A percentile compares a stretch with the other conserved stretches of the same genome.
These are phyloP conservation scores for Polyploca ridens DNA, from an alignment of 2,888 invertebrate genomes.

Conservation along the genomic window DNA sequence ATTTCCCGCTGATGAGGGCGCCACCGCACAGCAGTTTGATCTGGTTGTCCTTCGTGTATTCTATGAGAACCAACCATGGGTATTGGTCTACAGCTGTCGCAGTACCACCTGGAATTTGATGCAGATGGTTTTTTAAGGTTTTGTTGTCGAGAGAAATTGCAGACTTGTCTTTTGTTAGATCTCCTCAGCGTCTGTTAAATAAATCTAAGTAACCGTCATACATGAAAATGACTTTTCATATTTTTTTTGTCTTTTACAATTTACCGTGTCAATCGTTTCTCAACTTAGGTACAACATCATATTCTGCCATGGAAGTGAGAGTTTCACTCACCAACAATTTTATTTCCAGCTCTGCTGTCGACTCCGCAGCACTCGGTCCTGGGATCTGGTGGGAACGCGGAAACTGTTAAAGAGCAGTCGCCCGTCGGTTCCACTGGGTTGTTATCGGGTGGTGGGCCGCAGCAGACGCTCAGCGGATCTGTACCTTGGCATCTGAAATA, in stretches of 20 bases:
- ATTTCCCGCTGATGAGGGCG: slow-evolving; percentile 77
- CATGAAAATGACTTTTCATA: too few species aligned
- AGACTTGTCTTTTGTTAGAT: too few species aligned
- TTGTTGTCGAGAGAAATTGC: neutral
- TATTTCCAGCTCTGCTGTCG: slow-evolving; percentile 48
- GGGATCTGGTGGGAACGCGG: slow-evolving; percentile 52
- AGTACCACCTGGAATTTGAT: slow-evolving; percentile 47
- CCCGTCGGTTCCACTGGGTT: slow-evolving; percentile 13
- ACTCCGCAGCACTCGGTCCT: slow-evolving; percentile 59
- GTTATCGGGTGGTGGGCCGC: slow-evolving; percentile 27
- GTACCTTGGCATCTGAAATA: slow-evolving; percentile 45
- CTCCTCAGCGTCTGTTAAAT: too few species aligned
- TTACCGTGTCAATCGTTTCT: too few species aligned
- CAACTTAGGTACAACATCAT: too few species aligned
- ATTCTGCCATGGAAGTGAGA: too few species aligned
- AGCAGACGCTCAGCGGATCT: slow-evolving; percentile 44
- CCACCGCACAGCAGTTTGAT: slow-evolving; percentile 64
- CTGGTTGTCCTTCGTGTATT: slow-evolving; percentile 54
- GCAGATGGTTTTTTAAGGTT: neutral
- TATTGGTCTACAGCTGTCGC: slow-evolving; percentile 78
- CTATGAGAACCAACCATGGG: slow-evolving; percentile 83
- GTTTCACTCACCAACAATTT: slow-evolving; percentile 53
- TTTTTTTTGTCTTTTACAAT: too few species aligned
- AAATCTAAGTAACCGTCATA: too few species aligned
- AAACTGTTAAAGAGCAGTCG: slow-evolving; percentile 31